These are phyloP conservation scores for Austrofundulus limnaeus DNA, from an alignment of 2,113 vertebrate genomes.

Conservation along the genomic window DNA sequence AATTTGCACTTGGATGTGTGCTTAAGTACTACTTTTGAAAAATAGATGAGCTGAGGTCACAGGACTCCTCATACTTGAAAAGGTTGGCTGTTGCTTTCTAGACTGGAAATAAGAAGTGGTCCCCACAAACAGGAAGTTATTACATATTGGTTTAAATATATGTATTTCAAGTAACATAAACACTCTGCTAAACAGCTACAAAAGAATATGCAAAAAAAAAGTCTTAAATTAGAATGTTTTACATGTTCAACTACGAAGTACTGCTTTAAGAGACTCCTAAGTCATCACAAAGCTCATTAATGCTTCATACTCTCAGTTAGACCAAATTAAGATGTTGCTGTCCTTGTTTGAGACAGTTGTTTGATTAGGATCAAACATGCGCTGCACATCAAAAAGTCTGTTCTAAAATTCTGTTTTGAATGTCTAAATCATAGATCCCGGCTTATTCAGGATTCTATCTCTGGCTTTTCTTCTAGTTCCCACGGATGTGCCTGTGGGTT, in stretches of 20 bases:
- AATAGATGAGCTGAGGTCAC: neutral
- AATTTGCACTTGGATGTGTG: neutral
- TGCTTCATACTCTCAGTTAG: conserved; percentile 39
- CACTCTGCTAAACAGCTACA: neutral
- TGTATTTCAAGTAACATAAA: neutral
- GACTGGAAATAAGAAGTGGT: neutral
- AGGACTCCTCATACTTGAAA: neutral
- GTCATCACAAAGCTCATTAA: conserved; percentile 43
- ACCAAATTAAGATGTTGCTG: conserved; percentile 44
- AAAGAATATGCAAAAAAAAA: neutral
- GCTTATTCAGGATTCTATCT: conserved; percentile 36
- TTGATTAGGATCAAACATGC: conserved; percentile 41
- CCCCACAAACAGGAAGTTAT: neutral
- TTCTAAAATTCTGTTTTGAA: conserved; percentile 46
- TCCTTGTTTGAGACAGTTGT: conserved; percentile 13
- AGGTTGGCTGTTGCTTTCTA: neutral
- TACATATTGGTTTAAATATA: neutral
- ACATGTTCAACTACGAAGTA: conserved; percentile 10
- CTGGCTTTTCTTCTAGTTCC: conserved; percentile 43
- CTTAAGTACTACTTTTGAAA: neutral
- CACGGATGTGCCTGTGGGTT: conserved; percentile 38
- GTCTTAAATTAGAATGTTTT: conserved; percentile 11
- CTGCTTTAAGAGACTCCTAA: conserved; percentile 26
- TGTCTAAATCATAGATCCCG: conserved; percentile 34
- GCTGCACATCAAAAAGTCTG: conserved; percentile 13